Evolutionary conservation across 2,113 vertebrate species (phyloP).

Genomic region (Calidris pygmaea): DNA sequence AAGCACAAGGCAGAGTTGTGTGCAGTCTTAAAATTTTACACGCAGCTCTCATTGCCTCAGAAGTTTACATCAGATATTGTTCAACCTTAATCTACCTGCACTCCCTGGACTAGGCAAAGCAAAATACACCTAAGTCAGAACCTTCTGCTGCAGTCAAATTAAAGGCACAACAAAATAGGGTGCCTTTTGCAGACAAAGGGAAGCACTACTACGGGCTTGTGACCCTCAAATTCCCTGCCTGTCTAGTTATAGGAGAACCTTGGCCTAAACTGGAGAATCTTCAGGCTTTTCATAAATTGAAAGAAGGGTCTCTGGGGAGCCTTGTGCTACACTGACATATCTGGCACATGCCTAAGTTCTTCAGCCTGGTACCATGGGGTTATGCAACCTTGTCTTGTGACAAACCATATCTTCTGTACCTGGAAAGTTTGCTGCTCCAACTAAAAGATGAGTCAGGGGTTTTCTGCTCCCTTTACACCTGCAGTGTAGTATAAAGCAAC

Average conservation of each 20-base stretch:
- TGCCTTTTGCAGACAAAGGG: not conserved
- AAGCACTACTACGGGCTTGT: not conserved
- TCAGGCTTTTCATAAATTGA: not conserved
- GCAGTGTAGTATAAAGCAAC: not conserved
- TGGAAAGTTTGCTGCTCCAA: not conserved
- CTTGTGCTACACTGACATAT: not conserved
- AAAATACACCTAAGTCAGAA: not conserved
- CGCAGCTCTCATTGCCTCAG: not conserved
- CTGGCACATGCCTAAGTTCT: not conserved
- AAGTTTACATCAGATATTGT: not conserved
- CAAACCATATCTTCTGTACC: not conserved
- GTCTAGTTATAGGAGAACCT: not conserved
- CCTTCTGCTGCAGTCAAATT: not conserved
- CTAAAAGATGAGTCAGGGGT: not conserved
- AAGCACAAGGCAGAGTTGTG: not conserved
- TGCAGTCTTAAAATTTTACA: constrained; percentile 29
- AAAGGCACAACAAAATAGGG: not conserved
- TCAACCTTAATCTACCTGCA: not conserved
- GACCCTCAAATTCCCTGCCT: not conserved
- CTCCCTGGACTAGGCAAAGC: not conserved
- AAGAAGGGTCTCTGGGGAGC: not conserved
- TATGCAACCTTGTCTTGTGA: not conserved
- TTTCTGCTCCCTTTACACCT: not conserved
- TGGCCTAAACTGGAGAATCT: not conserved
- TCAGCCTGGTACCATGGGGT: not conserved